Percentiles rank a stretch among this genome's conserved stretches.
These are phyloP conservation scores for Petrocephalus schoutedeni DNA, from an alignment of 2,797 vertebrate species.

Conservation along the genomic window DNA sequence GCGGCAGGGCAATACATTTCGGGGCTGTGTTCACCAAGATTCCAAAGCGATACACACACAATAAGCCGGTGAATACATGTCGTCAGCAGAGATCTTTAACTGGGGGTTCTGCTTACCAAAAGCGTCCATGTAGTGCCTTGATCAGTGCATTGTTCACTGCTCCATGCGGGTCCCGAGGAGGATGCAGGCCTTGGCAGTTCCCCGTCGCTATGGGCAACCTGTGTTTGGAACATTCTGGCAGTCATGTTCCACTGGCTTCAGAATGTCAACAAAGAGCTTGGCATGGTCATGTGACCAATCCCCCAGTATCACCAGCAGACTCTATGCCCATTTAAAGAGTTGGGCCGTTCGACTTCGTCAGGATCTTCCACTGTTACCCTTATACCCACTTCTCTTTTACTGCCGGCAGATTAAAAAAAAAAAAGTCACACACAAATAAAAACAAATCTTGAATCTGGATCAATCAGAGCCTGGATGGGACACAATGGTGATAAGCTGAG, in stretches of 20 bases:
- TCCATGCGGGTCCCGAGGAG: not conserved
- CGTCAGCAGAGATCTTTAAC: constrained; percentile 13
- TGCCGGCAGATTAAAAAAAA: not conserved
- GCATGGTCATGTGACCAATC: not conserved
- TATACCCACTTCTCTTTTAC: not conserved
- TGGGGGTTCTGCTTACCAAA: not conserved
- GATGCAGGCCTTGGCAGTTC: not conserved
- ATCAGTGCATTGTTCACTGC: not conserved
- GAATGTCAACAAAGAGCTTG: constrained; percentile 2
- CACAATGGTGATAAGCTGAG: not conserved
- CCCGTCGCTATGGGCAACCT: not conserved
- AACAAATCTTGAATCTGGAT: not conserved
- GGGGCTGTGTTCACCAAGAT: not conserved
- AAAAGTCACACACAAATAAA: not conserved
- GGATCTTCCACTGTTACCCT: not conserved
- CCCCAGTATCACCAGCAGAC: not conserved
- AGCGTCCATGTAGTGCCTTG: not conserved
- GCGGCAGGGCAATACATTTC: too few species aligned
- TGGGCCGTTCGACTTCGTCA: not conserved
- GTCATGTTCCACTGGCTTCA: constrained; percentile 10
- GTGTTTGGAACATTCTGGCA: not conserved
- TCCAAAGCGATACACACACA: not conserved
- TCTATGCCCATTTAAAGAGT: not conserved
- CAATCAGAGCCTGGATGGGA: not conserved
- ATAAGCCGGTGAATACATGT: not conserved